Evolutionary conservation across 2,797 vertebrate species (phyloP).

Genomic region (Myotis vivesi): DNA sequence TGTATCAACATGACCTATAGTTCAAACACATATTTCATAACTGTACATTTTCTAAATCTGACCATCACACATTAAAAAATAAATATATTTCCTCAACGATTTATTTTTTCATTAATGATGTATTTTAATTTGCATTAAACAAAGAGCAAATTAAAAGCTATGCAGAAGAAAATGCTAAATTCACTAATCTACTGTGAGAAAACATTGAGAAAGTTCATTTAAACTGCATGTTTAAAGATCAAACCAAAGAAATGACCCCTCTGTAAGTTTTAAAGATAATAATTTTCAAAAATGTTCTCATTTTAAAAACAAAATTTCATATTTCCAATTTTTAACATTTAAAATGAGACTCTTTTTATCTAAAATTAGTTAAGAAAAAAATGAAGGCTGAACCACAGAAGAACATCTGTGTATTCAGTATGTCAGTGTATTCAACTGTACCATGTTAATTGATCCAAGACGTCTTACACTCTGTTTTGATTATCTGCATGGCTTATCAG

Average conservation of each 20-base stretch:
- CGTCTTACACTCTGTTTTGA: constrained; percentile 50
- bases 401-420: constrained; percentile 25
- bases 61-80: neutral
- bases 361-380: neutral
- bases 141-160: neutral
- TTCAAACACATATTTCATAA: neutral
- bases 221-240: neutral
- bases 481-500: constrained; percentile 68
- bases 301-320: constrained; percentile 11
- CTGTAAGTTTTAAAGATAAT: neutral
- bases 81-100: neutral
- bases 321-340: neutral
- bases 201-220: constrained; percentile 23
- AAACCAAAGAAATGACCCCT: neutral
- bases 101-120: neutral
- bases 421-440: constrained; percentile 25
- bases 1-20: neutral
- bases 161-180: neutral
- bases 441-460: constrained; percentile 48
- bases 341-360: neutral
- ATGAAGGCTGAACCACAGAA: neutral
- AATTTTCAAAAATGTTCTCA: neutral
- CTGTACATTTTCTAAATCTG: constrained; percentile 10
- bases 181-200: neutral
- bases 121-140: neutral